Percentiles rank a stretch among this genome's conserved stretches.
These are phyloP conservation scores for Scomber scombrus DNA, from an alignment of 2,113 vertebrate species.

Conservation along the genomic window DNA sequence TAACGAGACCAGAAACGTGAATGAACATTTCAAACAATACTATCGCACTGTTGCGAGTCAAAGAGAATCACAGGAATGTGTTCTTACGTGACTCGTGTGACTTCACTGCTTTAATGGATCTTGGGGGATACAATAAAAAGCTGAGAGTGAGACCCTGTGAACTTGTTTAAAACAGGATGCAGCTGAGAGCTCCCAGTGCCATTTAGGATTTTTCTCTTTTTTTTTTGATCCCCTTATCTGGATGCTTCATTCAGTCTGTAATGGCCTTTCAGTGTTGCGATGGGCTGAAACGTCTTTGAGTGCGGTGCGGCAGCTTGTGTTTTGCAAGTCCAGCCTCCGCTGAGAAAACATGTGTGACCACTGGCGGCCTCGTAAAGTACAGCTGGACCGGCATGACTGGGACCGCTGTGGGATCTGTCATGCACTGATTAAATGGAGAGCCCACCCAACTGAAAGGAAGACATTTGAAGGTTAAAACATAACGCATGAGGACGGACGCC, in stretches of 20 bases:
- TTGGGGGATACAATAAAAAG: conserved; percentile 71
- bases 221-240: conserved; percentile 41
- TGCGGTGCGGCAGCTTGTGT: conserved; percentile 42
- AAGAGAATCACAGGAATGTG: conserved; percentile 56
- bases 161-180: conserved; percentile 82
- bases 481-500: not conserved
- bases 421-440: conserved; percentile 27
- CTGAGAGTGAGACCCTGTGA: conserved; percentile 64
- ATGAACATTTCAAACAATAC: conserved; percentile 6
- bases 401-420: conserved; percentile 46
- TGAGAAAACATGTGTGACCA: conserved; percentile 76
- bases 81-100: conserved; percentile 64
- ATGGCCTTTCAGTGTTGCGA: conserved; percentile 38
- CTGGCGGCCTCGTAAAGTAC: conserved; percentile 65
- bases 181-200: conserved; percentile 79
- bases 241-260: conserved; percentile 17
- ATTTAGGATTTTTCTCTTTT: conserved; percentile 55
- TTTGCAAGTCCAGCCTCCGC: conserved; percentile 45
- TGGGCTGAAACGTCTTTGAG: conserved; percentile 41
- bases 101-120: conserved; percentile 59
- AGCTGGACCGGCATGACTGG: conserved; percentile 63
- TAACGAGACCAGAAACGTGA: not conserved
- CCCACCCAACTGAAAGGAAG: conserved; percentile 32
- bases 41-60: conserved; percentile 8
- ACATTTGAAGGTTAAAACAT: not conserved